Evolutionary conservation across 2,113 vertebrate species (phyloP), one percentile per base, ranked within the genome.

Genomic region (Mixornis gularis): DNA sequence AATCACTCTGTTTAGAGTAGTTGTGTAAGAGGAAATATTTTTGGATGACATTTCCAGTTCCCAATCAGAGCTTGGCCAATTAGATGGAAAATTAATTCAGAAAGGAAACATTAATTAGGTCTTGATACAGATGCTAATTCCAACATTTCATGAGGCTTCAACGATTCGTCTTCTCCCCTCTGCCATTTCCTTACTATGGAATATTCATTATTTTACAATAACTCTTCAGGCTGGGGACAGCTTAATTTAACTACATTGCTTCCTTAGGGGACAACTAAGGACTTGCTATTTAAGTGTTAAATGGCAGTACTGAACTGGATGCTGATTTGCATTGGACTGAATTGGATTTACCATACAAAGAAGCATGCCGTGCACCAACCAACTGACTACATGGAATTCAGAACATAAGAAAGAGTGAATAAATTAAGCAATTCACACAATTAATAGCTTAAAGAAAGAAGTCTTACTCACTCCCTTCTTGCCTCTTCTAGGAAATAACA

Each of bases 61-160:
- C 65, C 44, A 93, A 92, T 86, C 83, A 95, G 79, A 86, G 41
- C 36, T 90, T 92, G 90, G 83, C 64, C 86, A 94, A 93, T 94
- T 94, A 93, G 20, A 60, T 72, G 80, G 95, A 94, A 96, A 95
- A 88, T 38, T 1, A 89, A 85, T 80, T 93, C 81, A 87, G 63
- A 94, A 79, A 88, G 90, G 92, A 95, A 95, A 70, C 58, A 62
- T 81, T 87, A 94, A 92, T 81, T 90, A 81, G 36, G 55, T 74
- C 87, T 79, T 81, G 36, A 88, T 86, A 78, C 11, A 84, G 62
- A 88, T 70, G 46, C 7, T 88, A 90, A 88, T 82, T 76, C 53
- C 49, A 92, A 89, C 48, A 44, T 59, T 90, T 93, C 69, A 81
- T 5, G 10, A 90, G 41, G 44, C 29, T 92, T 86, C 72, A 60